phyloP scores from a whole-genome alignment of 2,797 vertebrate species.

The Pangasius macronema region DNA sequence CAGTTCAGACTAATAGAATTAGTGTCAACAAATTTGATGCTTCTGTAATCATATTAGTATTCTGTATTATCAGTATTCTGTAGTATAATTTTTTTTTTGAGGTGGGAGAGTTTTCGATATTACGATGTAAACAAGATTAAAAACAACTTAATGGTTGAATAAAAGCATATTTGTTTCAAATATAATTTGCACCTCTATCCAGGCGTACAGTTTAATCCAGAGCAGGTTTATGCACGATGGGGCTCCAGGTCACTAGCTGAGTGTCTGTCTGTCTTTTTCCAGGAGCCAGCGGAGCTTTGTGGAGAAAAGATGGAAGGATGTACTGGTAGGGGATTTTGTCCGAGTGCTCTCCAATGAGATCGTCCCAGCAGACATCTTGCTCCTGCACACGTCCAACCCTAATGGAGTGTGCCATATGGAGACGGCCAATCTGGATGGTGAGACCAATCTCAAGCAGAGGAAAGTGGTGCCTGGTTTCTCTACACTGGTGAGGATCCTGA shows the following conservation, averaged over 20 bases:
- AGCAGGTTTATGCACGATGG: slow-evolving; percentile 18
- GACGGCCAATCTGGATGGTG: slow-evolving; percentile 90
- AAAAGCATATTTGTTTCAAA: not conserved
- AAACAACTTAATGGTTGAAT: not conserved
- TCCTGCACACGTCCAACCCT: slow-evolving; percentile 86
- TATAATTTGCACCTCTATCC: not conserved
- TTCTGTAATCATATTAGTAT: not conserved
- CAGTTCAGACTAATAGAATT: not conserved
- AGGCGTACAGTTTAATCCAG: not conserved
- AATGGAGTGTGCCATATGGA: slow-evolving; percentile 86
- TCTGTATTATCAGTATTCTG: not conserved
- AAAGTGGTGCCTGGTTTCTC: slow-evolving; percentile 76
- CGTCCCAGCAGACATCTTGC: slow-evolving; percentile 88
- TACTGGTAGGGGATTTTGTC: slow-evolving; percentile 90
- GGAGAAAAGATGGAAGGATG: slow-evolving; percentile 86
- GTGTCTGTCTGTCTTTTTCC: slow-evolving; percentile 41
- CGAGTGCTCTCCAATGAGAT: slow-evolving; percentile 86
- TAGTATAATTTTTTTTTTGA: not conserved
- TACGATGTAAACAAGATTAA: not conserved
- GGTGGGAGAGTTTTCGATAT: not conserved
- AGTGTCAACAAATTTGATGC: not conserved
- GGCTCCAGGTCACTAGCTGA: slow-evolving; percentile 34
- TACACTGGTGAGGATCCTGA: slow-evolving; percentile 68
- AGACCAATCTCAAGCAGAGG: slow-evolving; percentile 94
- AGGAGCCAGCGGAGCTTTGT: slow-evolving; percentile 77